Conservation (phyloP, 2,113 vertebrate genomes). For the Kobus ellipsiprymnus region DNA sequence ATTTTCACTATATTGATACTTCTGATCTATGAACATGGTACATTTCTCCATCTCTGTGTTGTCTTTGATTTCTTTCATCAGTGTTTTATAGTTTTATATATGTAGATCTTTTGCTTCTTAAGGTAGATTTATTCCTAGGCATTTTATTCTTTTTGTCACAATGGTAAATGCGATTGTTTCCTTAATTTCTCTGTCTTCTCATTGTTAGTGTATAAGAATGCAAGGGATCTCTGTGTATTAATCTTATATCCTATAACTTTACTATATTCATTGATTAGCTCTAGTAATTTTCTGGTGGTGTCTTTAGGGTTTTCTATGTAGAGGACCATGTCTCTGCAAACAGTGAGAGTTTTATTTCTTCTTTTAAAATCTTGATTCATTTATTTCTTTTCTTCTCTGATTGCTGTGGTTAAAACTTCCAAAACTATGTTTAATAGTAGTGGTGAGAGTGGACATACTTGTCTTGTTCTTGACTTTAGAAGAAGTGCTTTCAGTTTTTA, state of each 20-base stretch:
- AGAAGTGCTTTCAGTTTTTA: not conserved
- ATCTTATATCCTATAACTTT: not conserved
- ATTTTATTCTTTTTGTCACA: not conserved
- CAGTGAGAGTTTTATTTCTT: not conserved
- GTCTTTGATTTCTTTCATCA: not conserved
- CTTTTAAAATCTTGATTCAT: not conserved
- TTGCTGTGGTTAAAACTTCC: not conserved
- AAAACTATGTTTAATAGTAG: not conserved
- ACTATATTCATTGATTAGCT: not conserved
- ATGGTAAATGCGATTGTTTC: not conserved
- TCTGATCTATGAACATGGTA: not conserved
- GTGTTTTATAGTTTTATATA: not conserved
- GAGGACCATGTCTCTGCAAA: not conserved
- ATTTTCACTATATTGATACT: not conserved
- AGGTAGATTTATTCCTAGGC: not conserved
- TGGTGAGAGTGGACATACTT: not conserved
- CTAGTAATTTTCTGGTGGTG: not conserved
- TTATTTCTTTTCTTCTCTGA: not conserved
- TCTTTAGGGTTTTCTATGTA: not conserved
- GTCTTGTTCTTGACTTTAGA: not conserved
- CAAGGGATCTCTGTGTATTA: not conserved
- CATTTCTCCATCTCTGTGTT: not conserved
- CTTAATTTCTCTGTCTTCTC: not conserved
- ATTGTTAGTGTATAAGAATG: not conserved
- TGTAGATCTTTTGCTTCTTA: not conserved